Conservation (phyloP, 2,113 vertebrate genomes). For the Mormoops blainvillei region DNA sequence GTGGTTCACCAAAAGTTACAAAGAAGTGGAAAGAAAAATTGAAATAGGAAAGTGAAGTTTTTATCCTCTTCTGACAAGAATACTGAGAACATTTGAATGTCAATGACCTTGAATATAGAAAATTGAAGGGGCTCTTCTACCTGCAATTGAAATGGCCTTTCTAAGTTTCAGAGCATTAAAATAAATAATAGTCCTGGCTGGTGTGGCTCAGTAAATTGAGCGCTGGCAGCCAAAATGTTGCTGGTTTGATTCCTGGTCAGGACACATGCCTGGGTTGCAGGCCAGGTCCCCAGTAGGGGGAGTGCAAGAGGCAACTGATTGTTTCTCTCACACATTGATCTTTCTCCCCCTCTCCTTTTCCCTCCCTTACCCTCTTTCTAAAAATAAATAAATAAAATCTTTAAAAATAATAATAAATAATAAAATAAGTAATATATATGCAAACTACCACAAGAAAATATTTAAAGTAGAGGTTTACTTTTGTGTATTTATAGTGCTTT, state of each 20-base stretch:
- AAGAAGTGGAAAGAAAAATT: background rate
- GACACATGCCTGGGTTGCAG: too few species aligned
- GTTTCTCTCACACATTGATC: too few species aligned
- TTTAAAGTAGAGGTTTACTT: background rate
- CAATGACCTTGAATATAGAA: background rate
- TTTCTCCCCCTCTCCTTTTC: too few species aligned
- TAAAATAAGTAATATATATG: background rate
- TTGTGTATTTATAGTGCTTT: background rate
- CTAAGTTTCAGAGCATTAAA: background rate
- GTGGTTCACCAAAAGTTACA: background rate
- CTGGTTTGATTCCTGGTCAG: too few species aligned
- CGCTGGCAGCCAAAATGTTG: too few species aligned
- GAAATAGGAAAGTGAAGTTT: background rate
- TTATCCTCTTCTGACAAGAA: background rate
- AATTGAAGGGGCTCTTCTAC: background rate
- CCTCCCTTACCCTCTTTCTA: too few species aligned
- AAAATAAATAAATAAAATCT: too few species aligned
- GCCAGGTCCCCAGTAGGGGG: too few species aligned
- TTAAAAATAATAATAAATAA: constrained; percentile 22
- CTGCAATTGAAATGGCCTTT: background rate
- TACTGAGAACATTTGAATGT: background rate
- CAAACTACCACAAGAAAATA: background rate
- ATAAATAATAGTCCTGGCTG: constrained; percentile 3
- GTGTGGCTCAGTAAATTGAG: too few species aligned
- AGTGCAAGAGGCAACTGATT: too few species aligned